These are phyloP conservation scores for human DNA, from an alignment of 2,113 vertebrate species.

Conservation along the genomic window GRCh38 chr15:74210001-74210500, in stretches of 20 bases:
- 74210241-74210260: background rate
- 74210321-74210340: background rate
- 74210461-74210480: background rate
- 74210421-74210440: background rate
- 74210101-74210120: background rate
- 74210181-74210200: background rate
- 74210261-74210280: background rate
- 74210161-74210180: background rate
- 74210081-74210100: background rate
- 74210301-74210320: background rate
- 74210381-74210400: background rate
- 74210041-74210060: no score
- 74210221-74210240: background rate
- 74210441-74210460: background rate
- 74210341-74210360: background rate
- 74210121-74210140: background rate
- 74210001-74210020: background rate
- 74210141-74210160: background rate
- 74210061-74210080: no score
- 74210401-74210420: background rate
- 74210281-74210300: background rate
- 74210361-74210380: background rate
- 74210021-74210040: background rate
- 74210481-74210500: background rate
- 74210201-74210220: background rate